Base-by-base conservation (phyloP, 2,113 vertebrate species). In the Aramus guarauna region DNA sequence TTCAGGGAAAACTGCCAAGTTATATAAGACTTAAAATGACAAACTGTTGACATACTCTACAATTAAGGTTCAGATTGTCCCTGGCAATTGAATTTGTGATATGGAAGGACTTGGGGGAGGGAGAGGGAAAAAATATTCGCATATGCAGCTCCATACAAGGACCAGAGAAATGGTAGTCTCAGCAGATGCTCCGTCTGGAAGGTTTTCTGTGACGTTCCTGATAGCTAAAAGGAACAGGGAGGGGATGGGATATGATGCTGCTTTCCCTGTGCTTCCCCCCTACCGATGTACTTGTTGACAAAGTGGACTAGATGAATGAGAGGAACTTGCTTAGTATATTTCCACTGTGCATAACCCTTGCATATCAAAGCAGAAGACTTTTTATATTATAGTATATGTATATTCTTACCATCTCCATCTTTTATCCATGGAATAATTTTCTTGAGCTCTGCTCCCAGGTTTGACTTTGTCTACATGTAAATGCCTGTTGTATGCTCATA, bases 11-110 rank as follows among this genome's bases (percentile, higher is more conserved):
- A 50, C 29, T 81, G 80, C 45, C 92, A 87, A 86, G 50, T 92
- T 93, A 91, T 62, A 20, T 91, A 86, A 91, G 63, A 69, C 68
- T 91, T 89, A 74, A 95, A 89, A 89, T 86, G 85, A 86, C 80
- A 87, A 94, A 84, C 45, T 68, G 68, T 80, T 94, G 95, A 90
- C 66, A 81, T 72, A 76, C 47, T 86, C 77, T 89, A 84, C 55
- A 92, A 55, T 87, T 77, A 92, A 77, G 22, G 60, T 86, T 94
- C 12, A 16, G 55, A 86, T 69, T 91, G 80, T 87, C 80, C 64
- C 73, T 87, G 34, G 68, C 55, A 96, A 50, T 78, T 32, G 24
- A 53, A 74, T 89, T 84, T 84, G 39, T 89, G n/a, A 22, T 53
- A 22, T 83, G 37, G 59, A 89, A 86, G 41, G 68, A 80, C 30